Conservation (phyloP, 2,797 vertebrate genomes). For the Notamacropus eugenii region DNA sequence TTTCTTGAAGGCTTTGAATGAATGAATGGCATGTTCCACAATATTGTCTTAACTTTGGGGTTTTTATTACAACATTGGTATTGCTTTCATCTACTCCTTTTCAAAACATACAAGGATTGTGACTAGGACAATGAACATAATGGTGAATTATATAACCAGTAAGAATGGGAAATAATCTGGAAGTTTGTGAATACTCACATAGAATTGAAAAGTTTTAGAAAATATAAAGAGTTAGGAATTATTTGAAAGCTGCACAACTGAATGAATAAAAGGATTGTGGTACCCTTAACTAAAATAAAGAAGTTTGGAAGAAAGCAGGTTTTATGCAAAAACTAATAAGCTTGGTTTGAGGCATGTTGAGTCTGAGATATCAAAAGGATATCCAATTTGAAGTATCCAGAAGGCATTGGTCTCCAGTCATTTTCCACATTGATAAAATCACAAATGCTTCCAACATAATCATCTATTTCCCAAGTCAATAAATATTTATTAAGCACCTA, state of each 20-base stretch:
- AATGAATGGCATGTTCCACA: background rate
- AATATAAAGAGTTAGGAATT: background rate
- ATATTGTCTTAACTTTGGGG: background rate
- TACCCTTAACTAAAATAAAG: background rate
- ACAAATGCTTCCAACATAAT: background rate
- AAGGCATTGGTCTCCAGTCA: background rate
- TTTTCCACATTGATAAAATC: background rate
- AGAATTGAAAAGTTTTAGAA: background rate
- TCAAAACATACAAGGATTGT: background rate
- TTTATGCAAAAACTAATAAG: background rate
- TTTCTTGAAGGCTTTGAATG: background rate
- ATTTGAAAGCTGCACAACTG: background rate
- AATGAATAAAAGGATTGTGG: background rate
- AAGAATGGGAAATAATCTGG: background rate
- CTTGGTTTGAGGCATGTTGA: background rate
- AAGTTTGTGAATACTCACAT: conserved; percentile 8
- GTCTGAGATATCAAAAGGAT: background rate
- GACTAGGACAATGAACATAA: background rate
- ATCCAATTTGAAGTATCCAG: background rate
- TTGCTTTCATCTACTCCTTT: background rate
- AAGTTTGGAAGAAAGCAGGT: background rate
- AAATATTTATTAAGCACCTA: background rate
- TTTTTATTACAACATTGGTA: background rate
- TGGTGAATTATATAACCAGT: background rate
- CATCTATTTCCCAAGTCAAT: background rate